Conservation (phyloP, 2,113 vertebrate genomes). For the Azemiops feae region DNA sequence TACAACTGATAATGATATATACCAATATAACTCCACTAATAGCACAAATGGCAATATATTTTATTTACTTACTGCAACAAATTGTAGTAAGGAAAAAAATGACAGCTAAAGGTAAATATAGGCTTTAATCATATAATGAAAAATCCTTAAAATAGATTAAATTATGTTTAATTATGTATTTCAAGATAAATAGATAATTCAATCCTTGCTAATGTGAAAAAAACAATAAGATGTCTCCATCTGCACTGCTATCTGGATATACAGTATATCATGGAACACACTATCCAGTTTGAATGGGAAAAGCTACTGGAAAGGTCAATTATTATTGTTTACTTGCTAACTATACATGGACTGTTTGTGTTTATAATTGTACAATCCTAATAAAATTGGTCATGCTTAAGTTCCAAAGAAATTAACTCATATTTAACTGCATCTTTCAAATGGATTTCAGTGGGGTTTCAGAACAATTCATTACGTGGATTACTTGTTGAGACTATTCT, state of each 20-base stretch:
- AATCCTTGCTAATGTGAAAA: neutral
- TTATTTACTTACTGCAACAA: neutral
- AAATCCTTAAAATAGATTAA: neutral
- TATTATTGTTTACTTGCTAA: neutral
- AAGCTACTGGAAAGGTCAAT: neutral
- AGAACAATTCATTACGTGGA: neutral
- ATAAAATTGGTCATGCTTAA: neutral
- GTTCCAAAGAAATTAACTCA: neutral
- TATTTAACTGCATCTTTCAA: neutral
- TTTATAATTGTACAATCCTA: neutral
- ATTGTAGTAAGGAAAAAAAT: neutral
- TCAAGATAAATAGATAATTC: neutral
- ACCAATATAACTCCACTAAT: neutral
- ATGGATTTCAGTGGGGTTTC: neutral
- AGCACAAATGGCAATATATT: neutral
- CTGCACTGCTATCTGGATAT: neutral
- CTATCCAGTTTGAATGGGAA: neutral
- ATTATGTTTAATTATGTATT: neutral
- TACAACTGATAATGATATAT: neutral
- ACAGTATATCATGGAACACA: neutral
- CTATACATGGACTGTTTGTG: neutral
- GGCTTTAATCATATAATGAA: neutral
- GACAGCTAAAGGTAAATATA: neutral
- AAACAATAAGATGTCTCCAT: neutral
- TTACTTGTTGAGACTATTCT: neutral